Conservation (phyloP, 2,113 vertebrate species). For the Propithecus coquereli region DNA sequence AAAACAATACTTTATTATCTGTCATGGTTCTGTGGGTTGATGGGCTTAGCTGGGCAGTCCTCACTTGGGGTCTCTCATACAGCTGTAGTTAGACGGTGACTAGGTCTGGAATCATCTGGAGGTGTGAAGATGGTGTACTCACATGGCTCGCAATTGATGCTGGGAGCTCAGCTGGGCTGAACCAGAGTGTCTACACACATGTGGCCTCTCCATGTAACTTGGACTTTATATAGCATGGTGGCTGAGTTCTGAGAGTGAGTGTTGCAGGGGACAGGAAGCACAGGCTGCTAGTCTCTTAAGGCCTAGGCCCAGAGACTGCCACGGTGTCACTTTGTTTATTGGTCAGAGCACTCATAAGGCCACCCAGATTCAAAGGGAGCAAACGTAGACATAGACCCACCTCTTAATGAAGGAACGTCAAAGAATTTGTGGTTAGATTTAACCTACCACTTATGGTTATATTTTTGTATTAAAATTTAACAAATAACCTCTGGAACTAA, state of each 20-base stretch:
- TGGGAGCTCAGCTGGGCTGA: not conserved
- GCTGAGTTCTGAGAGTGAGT: not conserved
- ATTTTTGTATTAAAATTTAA: constrained; percentile 29
- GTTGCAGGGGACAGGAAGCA: not conserved
- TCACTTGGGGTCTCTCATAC: not conserved
- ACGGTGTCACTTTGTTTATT: not conserved
- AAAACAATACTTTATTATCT: not conserved
- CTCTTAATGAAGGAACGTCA: not conserved
- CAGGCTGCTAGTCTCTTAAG: not conserved
- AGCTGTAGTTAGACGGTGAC: not conserved
- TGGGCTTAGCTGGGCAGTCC: not conserved
- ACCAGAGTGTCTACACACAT: not conserved
- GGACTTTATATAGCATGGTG: not conserved
- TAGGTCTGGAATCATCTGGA: not conserved
- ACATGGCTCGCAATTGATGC: not conserved
- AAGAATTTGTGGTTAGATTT: not conserved
- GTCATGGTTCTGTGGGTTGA: not conserved
- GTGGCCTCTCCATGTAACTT: not conserved
- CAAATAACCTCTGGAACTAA: not conserved
- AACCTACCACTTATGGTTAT: not conserved
- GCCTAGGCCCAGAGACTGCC: not conserved
- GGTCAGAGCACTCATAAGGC: not conserved
- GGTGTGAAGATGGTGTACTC: not conserved
- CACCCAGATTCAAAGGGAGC: not conserved
- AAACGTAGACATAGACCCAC: not conserved